Base-by-base conservation (phyloP, 2,888 invertebrate genomes). In the Drosophila testacea region DNA sequence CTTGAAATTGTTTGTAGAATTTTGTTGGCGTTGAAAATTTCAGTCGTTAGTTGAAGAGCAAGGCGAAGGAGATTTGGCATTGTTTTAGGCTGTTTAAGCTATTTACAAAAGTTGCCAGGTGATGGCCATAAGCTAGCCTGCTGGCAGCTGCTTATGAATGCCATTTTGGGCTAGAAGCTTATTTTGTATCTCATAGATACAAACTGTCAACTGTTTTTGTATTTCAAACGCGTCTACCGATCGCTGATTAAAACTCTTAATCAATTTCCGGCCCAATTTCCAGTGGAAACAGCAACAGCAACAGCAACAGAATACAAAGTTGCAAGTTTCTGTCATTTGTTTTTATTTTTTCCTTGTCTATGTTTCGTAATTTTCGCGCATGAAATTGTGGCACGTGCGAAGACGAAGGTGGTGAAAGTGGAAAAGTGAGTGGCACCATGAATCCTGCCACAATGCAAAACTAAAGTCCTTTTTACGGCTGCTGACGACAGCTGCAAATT, bases 401-500 rank as follows among this genome's bases (percentile, higher is more conserved):
- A 4, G 28, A n/a, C 4, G 4, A 7, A 0, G 46, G 27, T 6
- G 13, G 41, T 22, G 32, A 16, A n/a, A n/a, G n/a, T n/a, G n/a
- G n/a, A n/a, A n/a, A n/a, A n/a, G n/a, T n/a, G 38, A 16, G 36
- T 46, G 27, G n/a, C 16, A 28, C 7, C 32, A 22, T 10, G 42
- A 60, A 22, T 44, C 7, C 55, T 44, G 68, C 56, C 80, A 73
- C 77, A 74, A 83, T 86, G 79, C 81, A 73, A 83, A 79, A 79
- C 77, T 78, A 87, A 83, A 83, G 71, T 68, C 82, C 69, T 69
- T 82, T 86, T 83, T 80, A 83, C 78, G 87, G 87, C 87, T 84
- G 83, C 80, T 80, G 83, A 80, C 87, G 87, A 84, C 82, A 83
- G 87, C 87, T 80, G 83, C 73, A 83, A 83, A 83, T 83, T 78